Evolutionary conservation across 37 sponge, comb jelly and placozoan genomes (phyloP).

Genomic region (Corticium candelabrum): DNA sequence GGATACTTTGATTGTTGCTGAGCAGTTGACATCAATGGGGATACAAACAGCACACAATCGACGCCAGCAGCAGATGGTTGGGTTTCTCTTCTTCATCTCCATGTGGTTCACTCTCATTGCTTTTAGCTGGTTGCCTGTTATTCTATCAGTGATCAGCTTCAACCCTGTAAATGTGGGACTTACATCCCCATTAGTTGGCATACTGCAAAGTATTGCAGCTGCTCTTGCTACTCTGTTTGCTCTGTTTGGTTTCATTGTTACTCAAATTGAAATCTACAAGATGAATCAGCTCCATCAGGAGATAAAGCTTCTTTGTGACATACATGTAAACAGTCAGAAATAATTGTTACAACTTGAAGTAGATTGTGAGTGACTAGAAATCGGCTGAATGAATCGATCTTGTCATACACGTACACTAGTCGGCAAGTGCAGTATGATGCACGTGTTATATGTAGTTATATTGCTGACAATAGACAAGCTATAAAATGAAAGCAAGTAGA

Average conservation of each 20-base stretch:
- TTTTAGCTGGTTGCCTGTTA: background rate
- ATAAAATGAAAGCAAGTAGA: too few species aligned
- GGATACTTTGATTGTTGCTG: background rate
- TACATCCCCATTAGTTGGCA: background rate
- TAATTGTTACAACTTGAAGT: too few species aligned
- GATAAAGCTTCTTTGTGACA: background rate
- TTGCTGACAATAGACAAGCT: too few species aligned
- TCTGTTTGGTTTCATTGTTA: background rate
- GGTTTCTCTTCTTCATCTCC: background rate
- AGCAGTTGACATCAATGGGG: background rate
- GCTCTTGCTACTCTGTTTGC: background rate
- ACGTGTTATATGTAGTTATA: too few species aligned
- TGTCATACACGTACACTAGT: too few species aligned
- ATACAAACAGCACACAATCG: background rate
- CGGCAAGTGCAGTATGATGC: too few species aligned
- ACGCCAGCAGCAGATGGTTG: background rate
- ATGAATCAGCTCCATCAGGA: background rate
- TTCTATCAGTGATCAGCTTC: background rate
- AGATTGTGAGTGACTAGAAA: too few species aligned
- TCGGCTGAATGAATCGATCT: too few species aligned
- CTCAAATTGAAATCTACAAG: background rate
- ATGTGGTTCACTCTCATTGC: background rate
- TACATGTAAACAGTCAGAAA: too few species aligned
- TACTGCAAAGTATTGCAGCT: background rate
- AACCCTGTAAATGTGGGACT: background rate